Evolutionary conservation across 2,888 invertebrate species (phyloP).

Genomic region (Eilema sororculum): DNA sequence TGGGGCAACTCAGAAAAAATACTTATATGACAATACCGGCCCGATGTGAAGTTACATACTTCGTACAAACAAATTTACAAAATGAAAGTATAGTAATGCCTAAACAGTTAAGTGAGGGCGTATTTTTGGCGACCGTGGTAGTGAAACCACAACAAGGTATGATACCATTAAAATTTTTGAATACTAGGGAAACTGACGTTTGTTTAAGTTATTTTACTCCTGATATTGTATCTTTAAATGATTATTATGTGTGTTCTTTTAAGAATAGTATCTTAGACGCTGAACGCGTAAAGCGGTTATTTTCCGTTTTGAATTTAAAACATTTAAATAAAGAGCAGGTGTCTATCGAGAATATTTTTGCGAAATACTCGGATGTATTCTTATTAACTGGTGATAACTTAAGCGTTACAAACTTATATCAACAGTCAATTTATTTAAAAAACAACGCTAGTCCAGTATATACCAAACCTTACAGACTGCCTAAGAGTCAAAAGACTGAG

Average conservation of each 20-base stretch:
- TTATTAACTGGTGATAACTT: slow-evolving; percentile 13
- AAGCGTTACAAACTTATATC: background rate
- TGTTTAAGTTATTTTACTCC: no score
- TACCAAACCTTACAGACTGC: slow-evolving; percentile 12
- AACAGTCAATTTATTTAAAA: slow-evolving; percentile 5
- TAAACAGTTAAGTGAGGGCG: no score
- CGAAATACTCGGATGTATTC: slow-evolving; percentile 4
- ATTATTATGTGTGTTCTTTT: no score
- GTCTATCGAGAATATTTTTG: background rate
- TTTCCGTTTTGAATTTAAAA: background rate
- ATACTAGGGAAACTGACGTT: no score
- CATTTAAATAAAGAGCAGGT: slow-evolving; percentile 17
- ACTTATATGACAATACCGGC: slow-evolving; percentile 5
- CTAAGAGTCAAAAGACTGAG: background rate
- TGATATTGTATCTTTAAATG: no score
- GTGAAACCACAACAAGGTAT: no score
- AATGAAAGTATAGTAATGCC: background rate
- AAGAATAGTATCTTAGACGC: no score
- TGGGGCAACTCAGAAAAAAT: background rate
- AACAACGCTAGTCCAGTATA: no score
- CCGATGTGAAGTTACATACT: slow-evolving; percentile 2
- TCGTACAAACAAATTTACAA: background rate
- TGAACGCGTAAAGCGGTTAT: no score
- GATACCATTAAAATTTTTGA: no score
- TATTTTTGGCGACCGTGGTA: no score